Evolutionary conservation across 2,888 invertebrate genomes (phyloP), one percentile per base, ranked within the genome.

Genomic region (Sminthurinus aureus): DNA sequence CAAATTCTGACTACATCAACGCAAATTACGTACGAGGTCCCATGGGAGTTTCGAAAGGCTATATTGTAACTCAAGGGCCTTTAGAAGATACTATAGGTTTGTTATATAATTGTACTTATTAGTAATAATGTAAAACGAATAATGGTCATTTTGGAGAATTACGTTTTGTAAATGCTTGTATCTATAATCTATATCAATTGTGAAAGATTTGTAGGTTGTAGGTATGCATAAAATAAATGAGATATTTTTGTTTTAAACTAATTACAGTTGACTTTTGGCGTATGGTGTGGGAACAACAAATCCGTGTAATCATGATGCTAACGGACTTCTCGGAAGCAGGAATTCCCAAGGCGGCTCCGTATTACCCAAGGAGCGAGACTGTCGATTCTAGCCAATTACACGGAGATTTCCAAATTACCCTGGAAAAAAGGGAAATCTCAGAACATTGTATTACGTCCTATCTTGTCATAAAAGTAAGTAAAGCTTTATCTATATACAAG

Each of bases 231-330:
- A 38, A 38, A 38, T 18, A 6, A 58, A 58, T 58, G 58, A 58
- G 15, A 15, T 58, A 58, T 26, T 71, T 71, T 26, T 66, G 20
- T n/a, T 66, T 91, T 97, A 87, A 93, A 94, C 83, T 93, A 94
- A 98, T 97, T 0, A 94, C 96, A 11, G 89, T 89, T 1, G 98
- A 98, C 91, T 97, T 98, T 90, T 98, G 98, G 98, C 93, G 96
- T 73, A 97, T 98, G 98, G 93, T 97, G 79, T 98, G 98, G 98
- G 97, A 98, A 89, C 97, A 98, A 90, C 96, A 97, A 90, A 93
- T 94, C 18, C 93, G 96, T 89, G 94, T 96, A 69, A 93, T 98
- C 86, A 93, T 98, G 85, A 97, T 97, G 96, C 92, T 97, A 58
- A 97, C 97, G 0, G 96, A 96, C 91, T 93, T 97, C 85, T 94